Percentiles rank a stretch among this genome's conserved stretches.
phyloP scores from a whole-genome alignment of 2,888 invertebrate genomes.

The Drepanosiphum platanoidis region DNA sequence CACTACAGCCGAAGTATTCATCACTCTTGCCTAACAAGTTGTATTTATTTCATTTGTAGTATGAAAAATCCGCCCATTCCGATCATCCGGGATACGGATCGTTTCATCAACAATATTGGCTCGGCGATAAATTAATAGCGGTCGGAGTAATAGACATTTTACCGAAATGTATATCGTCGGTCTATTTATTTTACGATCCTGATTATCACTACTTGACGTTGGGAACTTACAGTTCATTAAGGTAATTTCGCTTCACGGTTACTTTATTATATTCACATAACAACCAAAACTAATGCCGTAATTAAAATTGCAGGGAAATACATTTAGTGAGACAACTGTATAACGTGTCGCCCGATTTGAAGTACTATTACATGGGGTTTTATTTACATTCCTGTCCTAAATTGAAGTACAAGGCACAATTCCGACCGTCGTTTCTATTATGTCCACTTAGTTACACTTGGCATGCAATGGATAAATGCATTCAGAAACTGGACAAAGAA shows the following conservation, averaged over 20 bases:
- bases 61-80: constrained; percentile 68
- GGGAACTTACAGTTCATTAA: no score
- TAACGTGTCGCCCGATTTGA: constrained; percentile 72
- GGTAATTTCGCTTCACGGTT: constrained; percentile 65
- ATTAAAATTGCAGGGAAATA: constrained; percentile 77
- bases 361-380: constrained; percentile 97
- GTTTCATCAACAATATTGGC: constrained; percentile 96
- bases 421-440: constrained; percentile 85
- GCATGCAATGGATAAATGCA: constrained; percentile 78
- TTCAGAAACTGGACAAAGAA: constrained; percentile 75
- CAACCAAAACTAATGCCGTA: background rate
- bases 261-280: no score
- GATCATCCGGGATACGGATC: constrained; percentile 83
- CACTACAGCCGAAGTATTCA: no score
- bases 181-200: constrained; percentile 98
- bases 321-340: constrained; percentile 79
- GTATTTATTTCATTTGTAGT: constrained; percentile 65
- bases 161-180: constrained; percentile 91
- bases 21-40: no score
- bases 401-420: constrained; percentile 97
- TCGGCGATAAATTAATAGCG: constrained; percentile 90
- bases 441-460: constrained; percentile 94
- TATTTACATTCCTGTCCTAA: constrained; percentile 97
- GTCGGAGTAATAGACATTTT: constrained; percentile 97
- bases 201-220: constrained; percentile 70